These are phyloP conservation scores for Aplodontia rufa DNA, from an alignment of 2,113 vertebrate species.

Conservation along the genomic window DNA sequence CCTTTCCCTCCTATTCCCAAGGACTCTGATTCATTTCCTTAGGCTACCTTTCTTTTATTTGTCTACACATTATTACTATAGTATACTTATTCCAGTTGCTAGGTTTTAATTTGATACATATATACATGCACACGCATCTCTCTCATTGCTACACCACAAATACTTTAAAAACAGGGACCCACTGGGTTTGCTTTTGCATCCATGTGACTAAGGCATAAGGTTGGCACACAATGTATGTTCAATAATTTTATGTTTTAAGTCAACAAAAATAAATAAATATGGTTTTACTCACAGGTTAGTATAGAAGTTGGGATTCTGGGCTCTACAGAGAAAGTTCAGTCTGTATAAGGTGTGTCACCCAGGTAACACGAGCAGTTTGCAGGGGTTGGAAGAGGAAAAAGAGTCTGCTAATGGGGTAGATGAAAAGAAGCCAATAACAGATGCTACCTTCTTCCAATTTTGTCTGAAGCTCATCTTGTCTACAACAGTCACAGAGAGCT, in stretches of 20 bases:
- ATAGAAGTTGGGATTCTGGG: constrained; percentile 16
- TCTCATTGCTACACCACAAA: background rate
- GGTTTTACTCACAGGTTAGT: background rate
- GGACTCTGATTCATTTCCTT: background rate
- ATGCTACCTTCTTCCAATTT: constrained; percentile 27
- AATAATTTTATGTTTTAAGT: background rate
- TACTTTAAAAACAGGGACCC: background rate
- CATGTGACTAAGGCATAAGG: background rate
- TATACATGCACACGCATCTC: background rate
- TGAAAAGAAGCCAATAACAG: background rate
- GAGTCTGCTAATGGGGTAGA: background rate
- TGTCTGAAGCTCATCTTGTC: constrained; percentile 15
- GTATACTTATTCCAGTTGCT: background rate
- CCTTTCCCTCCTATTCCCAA: background rate
- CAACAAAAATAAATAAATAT: background rate
- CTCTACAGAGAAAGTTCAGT: background rate
- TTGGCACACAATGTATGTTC: background rate
- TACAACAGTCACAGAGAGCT: constrained; percentile 38
- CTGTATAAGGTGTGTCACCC: background rate
- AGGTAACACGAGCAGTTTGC: background rate
- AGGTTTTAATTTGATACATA: background rate
- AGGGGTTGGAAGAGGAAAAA: background rate
- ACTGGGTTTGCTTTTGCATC: background rate
- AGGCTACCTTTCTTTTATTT: background rate
- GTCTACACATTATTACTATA: background rate